Conservation (phyloP, 2,797 vertebrate genomes). For the Tauraco hartlaubi region DNA sequence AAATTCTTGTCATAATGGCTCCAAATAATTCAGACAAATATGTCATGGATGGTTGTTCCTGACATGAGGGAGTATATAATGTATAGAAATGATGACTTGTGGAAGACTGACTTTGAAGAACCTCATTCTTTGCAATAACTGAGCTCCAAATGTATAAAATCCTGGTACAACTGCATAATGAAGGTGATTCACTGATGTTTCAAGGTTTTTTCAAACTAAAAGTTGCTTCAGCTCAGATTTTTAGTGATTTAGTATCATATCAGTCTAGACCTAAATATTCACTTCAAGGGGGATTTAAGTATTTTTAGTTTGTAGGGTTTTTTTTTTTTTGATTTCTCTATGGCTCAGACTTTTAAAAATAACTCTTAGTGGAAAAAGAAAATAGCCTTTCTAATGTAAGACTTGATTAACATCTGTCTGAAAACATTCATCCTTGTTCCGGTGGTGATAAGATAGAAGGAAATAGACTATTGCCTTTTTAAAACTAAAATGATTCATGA, state of each 20-base stretch:
- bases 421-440: background rate
- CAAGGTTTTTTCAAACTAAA: background rate
- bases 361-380: background rate
- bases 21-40: conserved; percentile 37
- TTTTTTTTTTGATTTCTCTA: too few species aligned
- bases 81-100: background rate
- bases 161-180: background rate
- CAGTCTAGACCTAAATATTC: background rate
- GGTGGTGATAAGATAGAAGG: background rate
- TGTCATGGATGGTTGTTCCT: conserved; percentile 3
- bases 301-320: background rate
- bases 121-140: background rate
- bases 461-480: background rate
- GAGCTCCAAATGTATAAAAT: background rate
- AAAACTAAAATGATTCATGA: background rate
- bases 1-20: conserved; percentile 1
- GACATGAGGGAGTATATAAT: background rate
- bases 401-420: background rate
- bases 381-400: background rate
- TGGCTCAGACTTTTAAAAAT: background rate
- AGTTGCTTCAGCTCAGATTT: background rate
- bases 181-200: conserved; percentile 10
- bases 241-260: background rate
- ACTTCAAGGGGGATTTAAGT: background rate
- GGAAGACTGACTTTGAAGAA: conserved; percentile 17